These are phyloP conservation scores for Zeuzera pyrina DNA, from an alignment of 2,888 invertebrate genomes.

Conservation along the genomic window DNA sequence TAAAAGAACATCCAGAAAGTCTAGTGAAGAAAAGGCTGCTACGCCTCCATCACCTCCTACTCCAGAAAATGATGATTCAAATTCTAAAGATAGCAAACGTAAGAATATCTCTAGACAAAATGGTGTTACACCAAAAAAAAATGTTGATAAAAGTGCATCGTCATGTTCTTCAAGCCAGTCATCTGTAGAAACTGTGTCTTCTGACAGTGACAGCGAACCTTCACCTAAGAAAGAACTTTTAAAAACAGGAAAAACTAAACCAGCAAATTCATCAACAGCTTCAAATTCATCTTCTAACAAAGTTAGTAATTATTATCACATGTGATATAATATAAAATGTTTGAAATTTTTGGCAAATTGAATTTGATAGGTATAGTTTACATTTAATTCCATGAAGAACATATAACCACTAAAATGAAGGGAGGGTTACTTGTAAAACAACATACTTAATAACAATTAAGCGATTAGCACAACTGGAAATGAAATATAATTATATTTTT, in stretches of 20 bases:
- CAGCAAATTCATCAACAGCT: conserved; percentile 23
- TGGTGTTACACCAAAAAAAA: conserved; percentile 53
- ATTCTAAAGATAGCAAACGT: conserved; percentile 42
- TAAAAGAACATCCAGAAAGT: conserved; percentile 46
- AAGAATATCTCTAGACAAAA: conserved; percentile 43
- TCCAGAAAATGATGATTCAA: conserved; percentile 45
- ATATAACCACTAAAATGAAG: too few species aligned
- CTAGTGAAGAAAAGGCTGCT: conserved; percentile 48
- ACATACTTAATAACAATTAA: too few species aligned
- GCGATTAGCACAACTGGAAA: too few species aligned
- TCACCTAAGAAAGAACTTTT: conserved; percentile 41
- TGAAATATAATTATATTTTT: too few species aligned
- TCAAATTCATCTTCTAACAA: conserved; percentile 26
- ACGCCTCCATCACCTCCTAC: conserved; percentile 26
- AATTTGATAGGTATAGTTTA: too few species aligned
- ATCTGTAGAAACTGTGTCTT: conserved; percentile 56
- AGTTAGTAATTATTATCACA: conserved; percentile 18
- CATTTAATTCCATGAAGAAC: too few species aligned
- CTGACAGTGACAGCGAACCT: conserved; percentile 57
- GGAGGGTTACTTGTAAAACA: too few species aligned
- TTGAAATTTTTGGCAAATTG: not conserved
- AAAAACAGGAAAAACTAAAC: conserved; percentile 52
- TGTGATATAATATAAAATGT: not conserved
- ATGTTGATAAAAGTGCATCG: conserved; percentile 54
- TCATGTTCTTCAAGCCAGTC: conserved; percentile 64